Evolutionary conservation across 2,888 invertebrate species (phyloP).

Genomic region (Fragum whitleyi): DNA sequence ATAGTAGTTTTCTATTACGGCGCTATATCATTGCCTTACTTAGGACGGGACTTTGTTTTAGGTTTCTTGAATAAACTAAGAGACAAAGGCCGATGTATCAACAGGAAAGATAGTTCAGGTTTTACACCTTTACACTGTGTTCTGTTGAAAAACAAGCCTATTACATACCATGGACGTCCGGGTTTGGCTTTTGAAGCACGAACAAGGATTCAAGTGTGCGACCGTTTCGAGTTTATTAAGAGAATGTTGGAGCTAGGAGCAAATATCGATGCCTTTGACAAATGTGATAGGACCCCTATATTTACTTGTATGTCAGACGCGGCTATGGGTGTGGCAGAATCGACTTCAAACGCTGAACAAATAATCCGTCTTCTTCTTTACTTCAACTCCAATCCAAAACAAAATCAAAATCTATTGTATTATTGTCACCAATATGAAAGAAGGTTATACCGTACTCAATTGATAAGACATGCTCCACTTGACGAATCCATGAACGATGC

Average conservation of each 20-base stretch:
- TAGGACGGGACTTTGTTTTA: not conserved
- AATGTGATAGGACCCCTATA: not conserved
- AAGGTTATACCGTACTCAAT: not conserved
- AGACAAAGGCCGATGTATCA: not conserved
- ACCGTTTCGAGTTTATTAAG: not conserved
- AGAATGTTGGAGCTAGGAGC: constrained; percentile 1
- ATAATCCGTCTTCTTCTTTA: not conserved
- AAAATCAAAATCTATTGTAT: not conserved
- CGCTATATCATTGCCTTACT: not conserved
- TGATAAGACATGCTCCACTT: not conserved
- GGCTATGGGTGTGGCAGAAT: too few relatives aligned
- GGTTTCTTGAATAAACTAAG: not conserved
- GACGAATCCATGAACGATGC: not conserved
- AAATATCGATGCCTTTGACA: not conserved
- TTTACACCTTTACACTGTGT: not conserved
- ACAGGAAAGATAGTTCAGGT: not conserved
- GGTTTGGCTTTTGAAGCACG: not conserved
- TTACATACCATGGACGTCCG: too few relatives aligned
- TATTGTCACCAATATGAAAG: not conserved
- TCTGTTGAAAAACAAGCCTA: not conserved
- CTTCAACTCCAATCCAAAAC: not conserved
- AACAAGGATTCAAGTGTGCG: not conserved
- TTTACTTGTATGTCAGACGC: not conserved
- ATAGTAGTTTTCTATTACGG: not conserved
- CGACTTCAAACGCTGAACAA: not conserved